phyloP scores from a whole-genome alignment of 2,113 vertebrate genomes.

The Trogon melanurus region DNA sequence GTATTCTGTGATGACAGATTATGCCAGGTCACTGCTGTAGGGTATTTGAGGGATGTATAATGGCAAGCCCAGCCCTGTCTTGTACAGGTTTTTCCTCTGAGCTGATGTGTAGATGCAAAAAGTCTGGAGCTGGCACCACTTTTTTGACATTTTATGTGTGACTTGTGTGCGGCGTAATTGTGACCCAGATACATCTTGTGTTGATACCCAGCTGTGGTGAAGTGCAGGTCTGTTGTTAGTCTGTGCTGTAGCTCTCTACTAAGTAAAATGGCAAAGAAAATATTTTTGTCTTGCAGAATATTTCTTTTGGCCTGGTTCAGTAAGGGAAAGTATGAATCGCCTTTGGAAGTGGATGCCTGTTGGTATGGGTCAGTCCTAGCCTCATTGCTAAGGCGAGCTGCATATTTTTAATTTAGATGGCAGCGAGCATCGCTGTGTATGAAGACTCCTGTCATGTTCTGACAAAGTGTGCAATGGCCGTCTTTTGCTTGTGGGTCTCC shows the following conservation, averaged over 20 bases:
- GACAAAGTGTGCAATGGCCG: neutral
- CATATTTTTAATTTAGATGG: neutral
- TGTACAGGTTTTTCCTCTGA: neutral
- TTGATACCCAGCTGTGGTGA: neutral
- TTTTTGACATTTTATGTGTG: neutral
- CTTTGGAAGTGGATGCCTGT: constrained; percentile 12
- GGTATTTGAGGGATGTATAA: neutral
- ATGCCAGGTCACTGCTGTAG: neutral
- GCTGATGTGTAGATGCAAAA: neutral
- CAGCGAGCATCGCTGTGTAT: rapidly evolving
- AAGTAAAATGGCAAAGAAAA: constrained; percentile 3
- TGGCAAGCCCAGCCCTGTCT: neutral
- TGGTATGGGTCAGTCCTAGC: neutral
- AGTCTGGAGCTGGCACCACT: neutral
- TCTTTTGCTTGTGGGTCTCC: rapidly evolving
- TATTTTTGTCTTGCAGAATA: constrained; percentile 42
- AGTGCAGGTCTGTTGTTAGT: neutral
- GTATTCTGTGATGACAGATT: neutral
- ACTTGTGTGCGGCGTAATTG: neutral
- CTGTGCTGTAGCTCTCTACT: neutral
- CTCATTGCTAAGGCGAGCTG: neutral
- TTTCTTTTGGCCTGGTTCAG: constrained; percentile 46
- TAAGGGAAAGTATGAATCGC: neutral
- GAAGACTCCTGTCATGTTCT: neutral
- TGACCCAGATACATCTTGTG: neutral